Conservation (phyloP, 1,140 invertebrate genomes). For the Pararge aegeria region DNA sequence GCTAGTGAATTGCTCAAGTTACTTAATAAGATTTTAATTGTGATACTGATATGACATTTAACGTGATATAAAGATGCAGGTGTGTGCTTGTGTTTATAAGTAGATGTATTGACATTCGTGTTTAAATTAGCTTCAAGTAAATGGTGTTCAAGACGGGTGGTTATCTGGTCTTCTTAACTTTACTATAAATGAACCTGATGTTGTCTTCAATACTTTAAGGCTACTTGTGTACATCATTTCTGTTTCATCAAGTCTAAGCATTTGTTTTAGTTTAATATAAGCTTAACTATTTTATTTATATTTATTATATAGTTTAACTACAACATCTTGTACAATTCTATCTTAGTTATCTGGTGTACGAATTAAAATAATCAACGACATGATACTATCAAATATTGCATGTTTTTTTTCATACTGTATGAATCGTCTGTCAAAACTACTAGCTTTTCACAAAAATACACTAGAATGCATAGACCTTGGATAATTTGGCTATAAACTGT, state of each 20-base stretch:
- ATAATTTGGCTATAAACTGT: too few species aligned
- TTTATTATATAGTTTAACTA: not conserved
- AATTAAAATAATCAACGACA: too few species aligned
- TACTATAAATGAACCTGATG: too few species aligned
- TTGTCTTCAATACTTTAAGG: not conserved
- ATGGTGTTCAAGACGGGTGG: not conserved
- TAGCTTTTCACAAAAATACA: too few species aligned
- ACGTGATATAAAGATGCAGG: not conserved
- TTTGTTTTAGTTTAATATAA: not conserved
- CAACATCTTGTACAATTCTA: too few species aligned
- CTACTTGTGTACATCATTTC: not conserved
- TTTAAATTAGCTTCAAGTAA: conserved; percentile 12
- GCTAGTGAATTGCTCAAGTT: conserved; percentile 34
- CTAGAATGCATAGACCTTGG: too few species aligned
- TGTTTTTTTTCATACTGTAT: too few species aligned
- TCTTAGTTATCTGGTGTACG: too few species aligned
- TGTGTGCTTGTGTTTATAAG: not conserved
- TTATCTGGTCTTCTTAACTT: not conserved
- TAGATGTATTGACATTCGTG: not conserved
- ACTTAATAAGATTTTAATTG: conserved; percentile 21
- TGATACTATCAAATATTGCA: too few species aligned
- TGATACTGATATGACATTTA: conserved; percentile 17
- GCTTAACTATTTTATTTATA: not conserved
- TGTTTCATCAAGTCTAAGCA: not conserved
- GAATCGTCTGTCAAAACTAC: too few species aligned